phyloP scores from a whole-genome alignment of 2,888 invertebrate species.

The Xanthia icteritia region DNA sequence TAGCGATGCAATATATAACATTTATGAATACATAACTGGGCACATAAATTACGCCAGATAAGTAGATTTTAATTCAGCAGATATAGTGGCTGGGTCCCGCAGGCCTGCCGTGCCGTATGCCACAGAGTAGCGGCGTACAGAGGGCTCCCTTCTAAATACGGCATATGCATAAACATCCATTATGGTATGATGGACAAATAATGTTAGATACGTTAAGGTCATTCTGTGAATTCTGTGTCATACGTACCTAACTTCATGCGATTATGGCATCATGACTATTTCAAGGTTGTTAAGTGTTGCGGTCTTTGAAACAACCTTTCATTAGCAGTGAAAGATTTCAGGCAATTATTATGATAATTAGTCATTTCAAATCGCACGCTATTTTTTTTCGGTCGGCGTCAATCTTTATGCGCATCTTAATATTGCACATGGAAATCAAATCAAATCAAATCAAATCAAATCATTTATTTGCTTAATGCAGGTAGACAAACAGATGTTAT shows the following conservation, averaged over 20 bases:
- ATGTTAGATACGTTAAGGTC: not conserved
- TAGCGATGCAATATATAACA: slow-evolving; percentile 54
- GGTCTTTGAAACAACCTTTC: not conserved
- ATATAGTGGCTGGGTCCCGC: slow-evolving; percentile 61
- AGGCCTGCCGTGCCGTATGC: slow-evolving; percentile 36
- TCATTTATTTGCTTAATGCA: too few species aligned
- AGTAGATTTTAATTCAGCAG: slow-evolving; percentile 69
- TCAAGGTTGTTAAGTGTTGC: not conserved
- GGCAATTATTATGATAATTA: too few species aligned
- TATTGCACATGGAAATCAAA: too few species aligned
- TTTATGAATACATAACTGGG: slow-evolving; percentile 65
- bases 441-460: too few species aligned
- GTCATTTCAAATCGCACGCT: not conserved
- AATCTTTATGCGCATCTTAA: not conserved
- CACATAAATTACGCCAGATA: slow-evolving; percentile 68
- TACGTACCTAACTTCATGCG: not conserved
- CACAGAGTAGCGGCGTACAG: slow-evolving; percentile 21
- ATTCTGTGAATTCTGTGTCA: slow-evolving; percentile 2
- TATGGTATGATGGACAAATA: not conserved
- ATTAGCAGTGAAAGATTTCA: not conserved
- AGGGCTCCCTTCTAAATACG: slow-evolving; percentile 17
- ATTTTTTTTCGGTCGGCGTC: not conserved
- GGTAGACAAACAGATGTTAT: too few species aligned
- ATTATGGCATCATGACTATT: not conserved
- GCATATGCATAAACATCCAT: not conserved